These are phyloP conservation scores for Notodonta ziczac DNA, from an alignment of 2,888 invertebrate genomes.

Conservation along the genomic window DNA sequence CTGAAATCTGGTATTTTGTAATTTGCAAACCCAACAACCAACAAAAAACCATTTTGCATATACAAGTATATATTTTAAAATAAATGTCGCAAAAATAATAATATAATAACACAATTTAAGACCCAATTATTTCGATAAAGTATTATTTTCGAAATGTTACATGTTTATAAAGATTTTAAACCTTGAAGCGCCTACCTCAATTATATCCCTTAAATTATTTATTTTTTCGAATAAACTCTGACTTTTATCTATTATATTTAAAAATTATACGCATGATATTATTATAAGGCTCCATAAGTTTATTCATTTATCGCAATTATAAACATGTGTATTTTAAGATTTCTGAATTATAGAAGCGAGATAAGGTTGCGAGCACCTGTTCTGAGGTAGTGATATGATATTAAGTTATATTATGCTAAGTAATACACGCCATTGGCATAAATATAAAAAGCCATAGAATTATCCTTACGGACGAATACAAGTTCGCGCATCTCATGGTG, in stretches of 20 bases:
- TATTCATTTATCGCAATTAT: neutral
- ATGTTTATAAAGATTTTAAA: neutral
- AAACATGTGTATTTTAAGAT: constrained; percentile 1
- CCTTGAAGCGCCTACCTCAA: neutral
- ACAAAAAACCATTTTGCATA: constrained; percentile 10
- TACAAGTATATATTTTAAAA: constrained; percentile 22
- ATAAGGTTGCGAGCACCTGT: neutral
- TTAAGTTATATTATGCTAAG: constrained; percentile 2
- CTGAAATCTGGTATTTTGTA: neutral
- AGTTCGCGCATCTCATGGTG: too few species aligned
- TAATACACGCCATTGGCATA: neutral
- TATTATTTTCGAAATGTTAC: neutral
- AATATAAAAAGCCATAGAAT: constrained; percentile 1
- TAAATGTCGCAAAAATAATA: constrained; percentile 22
- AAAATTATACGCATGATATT: neutral
- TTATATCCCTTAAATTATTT: neutral
- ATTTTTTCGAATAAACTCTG: neutral
- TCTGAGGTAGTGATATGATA: neutral
- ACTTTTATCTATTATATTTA: neutral
- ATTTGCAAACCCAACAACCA: neutral
- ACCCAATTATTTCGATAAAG: constrained; percentile 4
- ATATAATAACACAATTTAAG: constrained; percentile 4
- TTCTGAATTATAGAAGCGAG: neutral
- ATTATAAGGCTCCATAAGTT: neutral
- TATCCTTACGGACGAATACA: neutral